Percentiles rank a stretch among this genome's conserved stretches.
phyloP scores from a whole-genome alignment of 2,113 vertebrate genomes.

The Antigone vipio region DNA sequence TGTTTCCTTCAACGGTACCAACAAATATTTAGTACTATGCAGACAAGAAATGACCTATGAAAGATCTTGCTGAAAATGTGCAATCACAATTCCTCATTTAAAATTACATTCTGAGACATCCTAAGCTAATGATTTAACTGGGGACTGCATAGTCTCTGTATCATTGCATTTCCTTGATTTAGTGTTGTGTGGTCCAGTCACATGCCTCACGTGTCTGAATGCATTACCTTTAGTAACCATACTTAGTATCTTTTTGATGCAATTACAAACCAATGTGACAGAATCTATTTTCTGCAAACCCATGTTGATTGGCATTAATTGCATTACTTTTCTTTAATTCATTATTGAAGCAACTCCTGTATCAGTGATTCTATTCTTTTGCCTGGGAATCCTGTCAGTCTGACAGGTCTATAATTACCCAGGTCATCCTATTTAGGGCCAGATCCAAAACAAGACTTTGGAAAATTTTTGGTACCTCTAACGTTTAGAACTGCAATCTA shows the following conservation, averaged over 20 bases:
- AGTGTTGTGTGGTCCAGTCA: not conserved
- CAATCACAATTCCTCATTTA: not conserved
- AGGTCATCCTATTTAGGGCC: not conserved
- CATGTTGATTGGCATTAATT: not conserved
- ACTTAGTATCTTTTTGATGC: slow-evolving; percentile 22
- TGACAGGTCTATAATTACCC: not conserved
- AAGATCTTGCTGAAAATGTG: not conserved
- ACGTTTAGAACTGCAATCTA: not conserved
- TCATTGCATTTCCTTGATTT: not conserved
- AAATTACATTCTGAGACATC: not conserved
- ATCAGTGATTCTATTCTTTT: not conserved
- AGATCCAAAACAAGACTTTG: not conserved
- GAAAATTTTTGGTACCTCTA: not conserved
- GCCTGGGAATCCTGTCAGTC: not conserved
- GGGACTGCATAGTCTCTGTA: not conserved
- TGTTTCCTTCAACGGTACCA: not conserved
- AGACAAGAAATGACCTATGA: not conserved
- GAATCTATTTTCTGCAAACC: slow-evolving; percentile 16
- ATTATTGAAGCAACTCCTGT: slow-evolving; percentile 2
- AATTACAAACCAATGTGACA: slow-evolving; percentile 33
- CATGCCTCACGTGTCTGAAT: not conserved
- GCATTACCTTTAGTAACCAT: slow-evolving; percentile 13
- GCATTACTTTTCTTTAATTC: not conserved
- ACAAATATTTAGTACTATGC: not conserved
- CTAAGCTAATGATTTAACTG: not conserved